Conservation (phyloP, 2,888 invertebrate genomes). For the Rapana venosa region DNA sequence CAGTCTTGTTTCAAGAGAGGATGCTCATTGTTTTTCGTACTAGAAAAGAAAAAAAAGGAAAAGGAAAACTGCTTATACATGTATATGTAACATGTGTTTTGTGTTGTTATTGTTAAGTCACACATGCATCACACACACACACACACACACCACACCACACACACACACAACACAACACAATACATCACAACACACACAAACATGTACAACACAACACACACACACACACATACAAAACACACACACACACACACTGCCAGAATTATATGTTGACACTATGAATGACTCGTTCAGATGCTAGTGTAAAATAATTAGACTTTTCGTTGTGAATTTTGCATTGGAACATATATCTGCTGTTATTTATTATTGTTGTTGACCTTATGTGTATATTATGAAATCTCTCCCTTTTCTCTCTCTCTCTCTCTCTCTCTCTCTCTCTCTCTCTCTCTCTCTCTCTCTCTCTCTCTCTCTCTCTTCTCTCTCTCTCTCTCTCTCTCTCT, state of each 20-base stretch:
- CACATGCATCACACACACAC: neutral
- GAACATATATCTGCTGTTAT: neutral
- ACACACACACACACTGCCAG: neutral
- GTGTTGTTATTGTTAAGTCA: neutral
- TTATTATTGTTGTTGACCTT: neutral
- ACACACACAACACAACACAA: slow-evolving; percentile 1
- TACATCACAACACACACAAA: slow-evolving; percentile 4
- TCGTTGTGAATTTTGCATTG: neutral
- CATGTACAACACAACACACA: slow-evolving; percentile 5
- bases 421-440: neutral
- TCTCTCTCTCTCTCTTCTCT: slow-evolving; percentile 13
- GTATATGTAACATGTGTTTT: too few relatives aligned
- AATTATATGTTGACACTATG: neutral
- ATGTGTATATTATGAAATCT: neutral
- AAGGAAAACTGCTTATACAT: too few relatives aligned
- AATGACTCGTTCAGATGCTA: too few relatives aligned
- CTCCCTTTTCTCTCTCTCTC: neutral
- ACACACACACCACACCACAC: neutral
- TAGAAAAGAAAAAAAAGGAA: too few relatives aligned
- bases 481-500: slow-evolving; percentile 19
- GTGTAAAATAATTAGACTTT: neutral
- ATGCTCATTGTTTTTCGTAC: too few relatives aligned
- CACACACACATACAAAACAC: neutral
- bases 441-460: slow-evolving; percentile 14
- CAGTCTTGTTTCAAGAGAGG: too few relatives aligned